Base-by-base conservation (phyloP, 2,888 invertebrate genomes). In the Limnephilus marmoratus region DNA sequence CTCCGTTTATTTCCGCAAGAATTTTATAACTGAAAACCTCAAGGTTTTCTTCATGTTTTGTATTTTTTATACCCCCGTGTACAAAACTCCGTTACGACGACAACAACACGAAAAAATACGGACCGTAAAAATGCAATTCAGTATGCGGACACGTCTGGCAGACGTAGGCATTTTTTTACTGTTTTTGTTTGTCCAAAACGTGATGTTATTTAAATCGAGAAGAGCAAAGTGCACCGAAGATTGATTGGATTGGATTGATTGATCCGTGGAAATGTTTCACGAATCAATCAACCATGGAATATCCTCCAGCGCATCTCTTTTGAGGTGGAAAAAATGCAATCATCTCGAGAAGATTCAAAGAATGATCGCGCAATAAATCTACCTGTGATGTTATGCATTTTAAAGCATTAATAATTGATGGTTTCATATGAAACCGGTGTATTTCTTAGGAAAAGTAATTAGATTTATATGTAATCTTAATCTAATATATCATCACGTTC, bases 41-140 rank as follows among this genome's bases (percentile, higher is more conserved):
- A 83, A 34, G 82, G 31, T 29, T 83, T 83, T 45, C 45, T 11
- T 83, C 34, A 24, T 83, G 82, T 83, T 83, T 83, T 83, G 82
- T 83, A 15, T 83, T 83, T 83, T 83, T 83, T 49, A 49, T 15
- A 49, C 3, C 15, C 18, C 82, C 18, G 82, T 34, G 18, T 34
- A 82, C 34, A 82, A 82, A 82, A 82, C 11, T 34, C 82, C 82
- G 82, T 83, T 83, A 83, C 82, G 13, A 82, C 12, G 13, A 82
- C 13, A 31, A 82, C 82, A 37, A 18, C n/a, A 68, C 15, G 34
- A 83, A 83, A 34, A 83, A 83, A 34, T 34, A 83, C 82, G 82
- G 34, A 83, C 31, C 34, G 9, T 68, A 15, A 83, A 83, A 83
- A 83, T 83, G 82, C 29, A 83, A 83, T 83, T 83, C 13, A 83